Percentiles rank a stretch among this genome's conserved stretches.
These are phyloP conservation scores for Crepidodera aurea DNA, from an alignment of 2,888 invertebrate species.

Conservation along the genomic window DNA sequence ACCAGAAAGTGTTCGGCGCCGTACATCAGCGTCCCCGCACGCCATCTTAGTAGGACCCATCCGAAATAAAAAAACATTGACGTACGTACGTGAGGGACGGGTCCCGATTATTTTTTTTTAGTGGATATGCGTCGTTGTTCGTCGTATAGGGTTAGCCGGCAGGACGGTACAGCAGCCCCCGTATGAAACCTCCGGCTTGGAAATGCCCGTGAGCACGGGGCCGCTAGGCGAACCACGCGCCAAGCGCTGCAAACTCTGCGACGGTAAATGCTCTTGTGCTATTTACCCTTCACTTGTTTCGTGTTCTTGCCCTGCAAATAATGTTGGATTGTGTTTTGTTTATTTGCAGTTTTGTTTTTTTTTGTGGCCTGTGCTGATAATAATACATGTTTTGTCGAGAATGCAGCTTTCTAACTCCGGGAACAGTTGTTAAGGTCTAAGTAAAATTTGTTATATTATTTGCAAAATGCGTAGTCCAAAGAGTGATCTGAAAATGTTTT, in stretches of 20 bases:
- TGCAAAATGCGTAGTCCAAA: no score
- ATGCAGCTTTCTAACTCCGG: neutral
- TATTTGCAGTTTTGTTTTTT: neutral
- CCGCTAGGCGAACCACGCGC: slow-evolving; percentile 79
- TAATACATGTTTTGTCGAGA: neutral
- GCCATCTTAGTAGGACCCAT: slow-evolving; percentile 17
- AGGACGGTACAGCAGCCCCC: slow-evolving; percentile 38
- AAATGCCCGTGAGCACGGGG: slow-evolving; percentile 72
- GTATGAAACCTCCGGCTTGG: slow-evolving; percentile 51
- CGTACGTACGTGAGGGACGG: slow-evolving; percentile 13
- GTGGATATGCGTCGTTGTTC: slow-evolving; percentile 22
- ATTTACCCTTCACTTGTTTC: slow-evolving; percentile 1
- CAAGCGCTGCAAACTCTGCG: slow-evolving; percentile 92
- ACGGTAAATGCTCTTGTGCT: slow-evolving; percentile 67
- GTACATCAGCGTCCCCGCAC: slow-evolving; percentile 18
- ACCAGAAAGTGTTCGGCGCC: slow-evolving; percentile 44
- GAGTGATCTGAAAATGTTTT: no score
- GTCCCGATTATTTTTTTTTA: neutral
- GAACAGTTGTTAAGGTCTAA: no score
- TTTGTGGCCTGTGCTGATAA: neutral
- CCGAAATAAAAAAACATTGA: slow-evolving; percentile 12
- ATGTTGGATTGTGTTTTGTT: slow-evolving; percentile 6
- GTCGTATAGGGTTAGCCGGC: slow-evolving; percentile 35
- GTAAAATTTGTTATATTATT: no score
- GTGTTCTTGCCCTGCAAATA: neutral